A percentile compares a stretch with the other conserved stretches of the same genome.
These are phyloP conservation scores for Drosophila eugracilis DNA, from an alignment of 1,140 invertebrate species.

Conservation along the genomic window DNA sequence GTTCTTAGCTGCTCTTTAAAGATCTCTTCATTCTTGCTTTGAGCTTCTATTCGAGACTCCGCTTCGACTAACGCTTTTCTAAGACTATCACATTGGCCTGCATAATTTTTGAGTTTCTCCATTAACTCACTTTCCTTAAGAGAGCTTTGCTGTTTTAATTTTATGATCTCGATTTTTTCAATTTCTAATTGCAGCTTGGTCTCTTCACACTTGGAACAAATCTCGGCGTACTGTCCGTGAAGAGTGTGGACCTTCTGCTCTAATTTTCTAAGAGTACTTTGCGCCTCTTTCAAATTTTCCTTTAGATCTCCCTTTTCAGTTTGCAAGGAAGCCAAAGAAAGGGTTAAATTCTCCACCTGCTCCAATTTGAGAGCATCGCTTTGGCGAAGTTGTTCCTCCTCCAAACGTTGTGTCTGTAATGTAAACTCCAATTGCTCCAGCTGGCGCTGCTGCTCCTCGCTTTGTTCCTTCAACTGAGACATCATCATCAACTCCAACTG, in stretches of 20 bases:
- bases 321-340: constrained; percentile 25
- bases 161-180: constrained; percentile 33
- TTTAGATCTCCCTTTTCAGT: constrained; percentile 39
- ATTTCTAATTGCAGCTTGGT: constrained; percentile 41
- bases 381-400: constrained; percentile 45
- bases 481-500: constrained; percentile 60
- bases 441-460: constrained; percentile 67
- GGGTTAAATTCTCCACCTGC: constrained; percentile 50
- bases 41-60: constrained; percentile 21
- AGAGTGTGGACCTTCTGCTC: constrained; percentile 50
- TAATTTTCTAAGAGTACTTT: constrained; percentile 28
- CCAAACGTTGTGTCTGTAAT: constrained; percentile 57
- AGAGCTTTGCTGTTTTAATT: constrained; percentile 33
- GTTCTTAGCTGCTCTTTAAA: constrained; percentile 24
- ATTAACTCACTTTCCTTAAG: constrained; percentile 30
- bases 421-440: constrained; percentile 68
- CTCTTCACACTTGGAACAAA: constrained; percentile 50
- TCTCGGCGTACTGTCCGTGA: constrained; percentile 44
- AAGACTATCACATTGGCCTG: constrained; percentile 40
- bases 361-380: constrained; percentile 50
- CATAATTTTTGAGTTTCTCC: constrained; percentile 39
- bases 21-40: constrained; percentile 8
- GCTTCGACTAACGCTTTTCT: constrained; percentile 18
- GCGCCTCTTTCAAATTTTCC: constrained; percentile 27
- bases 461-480: constrained; percentile 61